These are phyloP conservation scores for Micronycteris hirsuta DNA, from an alignment of 2,113 vertebrate genomes.

Conservation along the genomic window DNA sequence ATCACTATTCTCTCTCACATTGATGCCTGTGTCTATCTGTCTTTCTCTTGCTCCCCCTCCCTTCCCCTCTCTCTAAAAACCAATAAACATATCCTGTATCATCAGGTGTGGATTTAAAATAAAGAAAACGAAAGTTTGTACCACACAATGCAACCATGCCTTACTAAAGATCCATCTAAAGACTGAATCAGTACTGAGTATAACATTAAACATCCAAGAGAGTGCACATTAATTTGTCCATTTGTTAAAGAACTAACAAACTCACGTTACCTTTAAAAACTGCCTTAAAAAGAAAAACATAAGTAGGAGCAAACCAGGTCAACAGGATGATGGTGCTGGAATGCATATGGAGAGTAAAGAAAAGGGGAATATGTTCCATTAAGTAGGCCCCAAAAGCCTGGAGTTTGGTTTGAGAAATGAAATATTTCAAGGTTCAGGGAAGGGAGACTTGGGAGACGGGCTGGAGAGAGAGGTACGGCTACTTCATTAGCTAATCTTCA, in stretches of 20 bases:
- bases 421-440: fast-evolving
- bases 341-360: not conserved
- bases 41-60: too few relatives aligned
- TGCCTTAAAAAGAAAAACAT: not conserved
- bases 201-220: not conserved
- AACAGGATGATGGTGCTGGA: not conserved
- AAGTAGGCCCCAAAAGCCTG: not conserved
- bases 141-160: not conserved
- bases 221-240: not conserved
- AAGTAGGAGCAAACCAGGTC: not conserved
- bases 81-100: too few relatives aligned
- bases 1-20: too few relatives aligned
- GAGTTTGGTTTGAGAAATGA: not conserved
- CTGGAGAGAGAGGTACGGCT: not conserved
- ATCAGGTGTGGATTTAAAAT: too few relatives aligned
- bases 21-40: too few relatives aligned
- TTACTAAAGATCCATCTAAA: not conserved
- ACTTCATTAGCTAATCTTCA: not conserved
- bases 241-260: not conserved
- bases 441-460: too few relatives aligned
- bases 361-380: not conserved
- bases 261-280: not conserved
- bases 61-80: too few relatives aligned
- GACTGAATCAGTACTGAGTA: not conserved
- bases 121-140: not conserved